Conservation (phyloP, 2,797 vertebrate species). For the Gadopsis bispinosus region DNA sequence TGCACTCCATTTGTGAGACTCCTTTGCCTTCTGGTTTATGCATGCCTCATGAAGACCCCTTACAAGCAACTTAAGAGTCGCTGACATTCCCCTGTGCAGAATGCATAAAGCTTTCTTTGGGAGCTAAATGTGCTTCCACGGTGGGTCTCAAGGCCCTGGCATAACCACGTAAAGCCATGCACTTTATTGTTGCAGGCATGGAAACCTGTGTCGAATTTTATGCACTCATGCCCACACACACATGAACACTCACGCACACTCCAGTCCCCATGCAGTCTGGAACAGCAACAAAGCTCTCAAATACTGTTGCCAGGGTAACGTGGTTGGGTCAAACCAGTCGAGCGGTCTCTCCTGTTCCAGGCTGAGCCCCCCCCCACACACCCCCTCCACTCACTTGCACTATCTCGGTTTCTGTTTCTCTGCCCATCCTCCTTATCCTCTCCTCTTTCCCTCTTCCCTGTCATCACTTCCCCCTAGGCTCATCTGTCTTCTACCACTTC, state of each 20-base stretch:
- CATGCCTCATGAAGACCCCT: slow-evolving; percentile 54
- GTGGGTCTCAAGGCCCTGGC: slow-evolving; percentile 58
- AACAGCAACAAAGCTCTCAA: slow-evolving; percentile 74
- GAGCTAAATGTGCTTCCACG: slow-evolving; percentile 58
- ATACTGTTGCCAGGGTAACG: slow-evolving; percentile 79
- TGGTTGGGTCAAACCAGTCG: slow-evolving; percentile 75
- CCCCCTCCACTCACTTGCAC: slow-evolving; percentile 18
- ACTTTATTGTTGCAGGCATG: slow-evolving; percentile 58
- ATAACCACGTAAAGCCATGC: slow-evolving; percentile 56
- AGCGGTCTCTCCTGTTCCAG: slow-evolving; percentile 69
- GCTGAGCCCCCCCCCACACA: slow-evolving; percentile 18
- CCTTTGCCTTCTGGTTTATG: slow-evolving; percentile 58
- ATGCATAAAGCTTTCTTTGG: slow-evolving; percentile 69
- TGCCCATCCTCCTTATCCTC: slow-evolving; percentile 43
- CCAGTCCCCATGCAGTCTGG: slow-evolving; percentile 67
- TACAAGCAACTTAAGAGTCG: slow-evolving; percentile 54
- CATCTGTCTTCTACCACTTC: slow-evolving; percentile 41
- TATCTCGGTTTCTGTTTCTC: slow-evolving; percentile 46
- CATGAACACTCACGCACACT: slow-evolving; percentile 19
- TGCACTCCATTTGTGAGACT: slow-evolving; percentile 47
- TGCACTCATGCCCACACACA: slow-evolving; percentile 43
- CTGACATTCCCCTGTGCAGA: slow-evolving; percentile 70
- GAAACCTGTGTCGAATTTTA: slow-evolving; percentile 67
- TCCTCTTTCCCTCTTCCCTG: slow-evolving; percentile 34
- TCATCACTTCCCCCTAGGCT: slow-evolving; percentile 14